Percentiles rank a stretch among this genome's conserved stretches.
phyloP scores from a whole-genome alignment of 2,113 vertebrate species.

The Xiphorhynchus elegans region DNA sequence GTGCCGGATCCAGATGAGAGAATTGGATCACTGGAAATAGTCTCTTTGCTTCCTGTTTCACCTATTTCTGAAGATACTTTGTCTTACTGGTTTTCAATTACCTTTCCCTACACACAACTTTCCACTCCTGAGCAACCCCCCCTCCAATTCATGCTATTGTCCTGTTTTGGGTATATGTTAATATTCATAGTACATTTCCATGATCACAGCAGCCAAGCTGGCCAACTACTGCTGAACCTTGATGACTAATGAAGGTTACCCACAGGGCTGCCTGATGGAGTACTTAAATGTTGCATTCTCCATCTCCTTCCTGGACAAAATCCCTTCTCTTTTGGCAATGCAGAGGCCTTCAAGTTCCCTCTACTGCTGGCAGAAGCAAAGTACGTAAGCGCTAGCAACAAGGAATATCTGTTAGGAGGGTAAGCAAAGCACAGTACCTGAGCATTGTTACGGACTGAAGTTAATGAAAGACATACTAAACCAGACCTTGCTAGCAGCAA shows the following conservation, averaged over 20 bases:
- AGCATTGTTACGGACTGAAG: neutral
- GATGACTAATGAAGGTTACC: neutral
- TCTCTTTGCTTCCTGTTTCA: neutral
- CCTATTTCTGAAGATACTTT: neutral
- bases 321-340: neutral
- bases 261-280: neutral
- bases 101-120: neutral
- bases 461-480: neutral
- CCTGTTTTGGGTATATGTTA: neutral
- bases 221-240: neutral
- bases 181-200: neutral
- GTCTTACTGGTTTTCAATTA: neutral
- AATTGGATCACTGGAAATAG: neutral
- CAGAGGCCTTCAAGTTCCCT: neutral
- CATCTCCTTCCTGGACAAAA: neutral
- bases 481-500: neutral
- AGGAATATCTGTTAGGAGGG: neutral
- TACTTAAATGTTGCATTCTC: neutral
- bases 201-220: neutral
- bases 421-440: neutral
- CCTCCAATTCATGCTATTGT: neutral
- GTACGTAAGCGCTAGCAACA: neutral
- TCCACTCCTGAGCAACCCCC: rapidly evolving
- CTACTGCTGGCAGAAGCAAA: neutral
- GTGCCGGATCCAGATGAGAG: neutral